Percentiles rank a stretch among this genome's conserved stretches.
These are phyloP conservation scores for Gryllus bimaculatus DNA, from an alignment of 1,140 invertebrate species.

Conservation along the genomic window DNA sequence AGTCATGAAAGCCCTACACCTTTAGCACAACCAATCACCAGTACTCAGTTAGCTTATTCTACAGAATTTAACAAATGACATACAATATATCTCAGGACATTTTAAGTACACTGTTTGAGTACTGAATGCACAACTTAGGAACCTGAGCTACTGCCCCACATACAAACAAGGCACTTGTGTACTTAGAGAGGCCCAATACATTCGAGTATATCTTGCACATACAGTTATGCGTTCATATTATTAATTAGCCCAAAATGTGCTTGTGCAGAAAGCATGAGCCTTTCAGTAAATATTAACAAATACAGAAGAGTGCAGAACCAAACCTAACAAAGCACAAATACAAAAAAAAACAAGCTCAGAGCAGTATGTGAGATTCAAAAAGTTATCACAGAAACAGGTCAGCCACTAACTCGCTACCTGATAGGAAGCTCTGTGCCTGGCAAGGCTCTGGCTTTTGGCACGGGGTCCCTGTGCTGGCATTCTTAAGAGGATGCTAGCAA, in stretches of 20 bases:
- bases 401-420: background rate
- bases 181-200: background rate
- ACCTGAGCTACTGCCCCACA: background rate
- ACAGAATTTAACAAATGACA: background rate
- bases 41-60: background rate
- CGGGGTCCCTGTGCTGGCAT: too few relatives aligned
- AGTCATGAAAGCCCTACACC: background rate
- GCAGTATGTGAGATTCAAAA: background rate
- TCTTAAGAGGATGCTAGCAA: too few relatives aligned
- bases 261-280: background rate
- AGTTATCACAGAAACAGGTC: background rate
- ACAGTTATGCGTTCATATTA: too few relatives aligned
- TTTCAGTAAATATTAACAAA: background rate
- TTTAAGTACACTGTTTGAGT: background rate
- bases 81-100: background rate
- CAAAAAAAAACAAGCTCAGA: background rate
- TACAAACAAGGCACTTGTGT: background rate
- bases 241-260: background rate
- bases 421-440: background rate
- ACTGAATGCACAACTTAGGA: background rate
- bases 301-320: background rate
- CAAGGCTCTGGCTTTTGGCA: background rate
- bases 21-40: background rate
- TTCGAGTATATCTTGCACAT: too few relatives aligned
- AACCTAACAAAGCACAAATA: background rate